These are phyloP conservation scores for Drosophila kuntzei DNA, from an alignment of 2,888 invertebrate species.

Conservation along the genomic window DNA sequence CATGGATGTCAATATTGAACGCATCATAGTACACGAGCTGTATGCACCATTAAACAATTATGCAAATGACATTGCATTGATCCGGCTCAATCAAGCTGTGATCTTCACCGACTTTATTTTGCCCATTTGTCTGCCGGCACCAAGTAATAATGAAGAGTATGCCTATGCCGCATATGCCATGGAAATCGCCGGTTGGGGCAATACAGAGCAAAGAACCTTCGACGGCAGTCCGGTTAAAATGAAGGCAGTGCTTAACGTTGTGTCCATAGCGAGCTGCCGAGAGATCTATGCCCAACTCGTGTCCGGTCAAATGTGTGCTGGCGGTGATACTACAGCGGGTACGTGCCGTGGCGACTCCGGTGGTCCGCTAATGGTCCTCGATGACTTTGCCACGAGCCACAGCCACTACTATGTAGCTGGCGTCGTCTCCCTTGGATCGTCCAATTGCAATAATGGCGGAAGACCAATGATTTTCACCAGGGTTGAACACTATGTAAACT, in stretches of 20 bases:
- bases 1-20: conserved; percentile 88
- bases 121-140: conserved; percentile 88
- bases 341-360: conserved; percentile 61
- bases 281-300: conserved; percentile 14
- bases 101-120: conserved; percentile 86
- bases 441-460: conserved; percentile 22
- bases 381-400: not conserved
- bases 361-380: conserved; percentile 53
- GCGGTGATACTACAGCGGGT: conserved; percentile 28
- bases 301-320: conserved; percentile 54
- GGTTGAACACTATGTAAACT: conserved; percentile 53
- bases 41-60: conserved; percentile 85
- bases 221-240: conserved; percentile 87
- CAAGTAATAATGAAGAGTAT: conserved; percentile 64
- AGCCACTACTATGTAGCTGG: conserved; percentile 44
- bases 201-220: conserved; percentile 85
- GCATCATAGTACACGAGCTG: conserved; percentile 88
- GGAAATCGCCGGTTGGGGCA: conserved; percentile 89
- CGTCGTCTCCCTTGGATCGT: conserved; percentile 46
- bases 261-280: conserved; percentile 53
- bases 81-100: conserved; percentile 87
- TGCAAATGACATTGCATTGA: conserved; percentile 90
- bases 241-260: conserved; percentile 86
- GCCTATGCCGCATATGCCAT: conserved; percentile 84
- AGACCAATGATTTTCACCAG: conserved; percentile 54